Conservation (phyloP, 23 tunicate genomes). For the Phallusia fumigata region DNA sequence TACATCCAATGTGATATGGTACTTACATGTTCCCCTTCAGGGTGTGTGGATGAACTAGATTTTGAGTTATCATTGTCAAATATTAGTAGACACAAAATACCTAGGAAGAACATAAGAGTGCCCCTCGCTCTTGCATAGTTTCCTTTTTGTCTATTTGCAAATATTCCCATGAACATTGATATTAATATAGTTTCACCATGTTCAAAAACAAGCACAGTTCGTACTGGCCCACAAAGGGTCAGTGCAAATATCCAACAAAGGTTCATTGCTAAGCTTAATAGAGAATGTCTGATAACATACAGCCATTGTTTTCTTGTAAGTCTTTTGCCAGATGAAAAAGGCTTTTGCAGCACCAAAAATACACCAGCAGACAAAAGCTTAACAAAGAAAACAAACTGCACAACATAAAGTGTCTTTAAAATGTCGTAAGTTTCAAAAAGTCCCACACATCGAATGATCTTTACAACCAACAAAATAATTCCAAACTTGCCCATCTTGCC, state of each 20-base stretch:
- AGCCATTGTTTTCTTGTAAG: conserved; percentile 47
- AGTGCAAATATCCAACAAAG: conserved; percentile 70
- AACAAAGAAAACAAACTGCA: conserved; percentile 65
- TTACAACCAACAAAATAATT: conserved; percentile 40
- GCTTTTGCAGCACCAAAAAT: conserved; percentile 57
- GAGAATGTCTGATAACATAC: conserved; percentile 51
- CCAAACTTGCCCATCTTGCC: conserved; percentile 65
- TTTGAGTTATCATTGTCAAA: conserved; percentile 80
- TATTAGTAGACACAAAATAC: conserved; percentile 55
- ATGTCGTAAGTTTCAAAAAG: conserved; percentile 78
- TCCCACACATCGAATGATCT: conserved; percentile 66
- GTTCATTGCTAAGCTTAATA: conserved; percentile 42
- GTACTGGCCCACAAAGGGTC: conserved; percentile 88
- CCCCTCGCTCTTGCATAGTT: conserved; percentile 79
- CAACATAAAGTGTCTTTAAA: conserved; percentile 36
- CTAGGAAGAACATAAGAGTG: conserved; percentile 69
- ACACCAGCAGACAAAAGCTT: conserved; percentile 58
- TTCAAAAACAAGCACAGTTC: conserved; percentile 78
- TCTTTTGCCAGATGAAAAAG: conserved; percentile 48
- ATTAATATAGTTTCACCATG: conserved; percentile 68
- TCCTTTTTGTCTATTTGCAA: conserved; percentile 52
- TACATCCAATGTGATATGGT: conserved; percentile 50
- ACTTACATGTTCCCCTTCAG: conserved; percentile 71
- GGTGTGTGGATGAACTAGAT: conserved; percentile 33
- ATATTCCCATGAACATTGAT: conserved; percentile 71